Conservation (phyloP, 1,140 invertebrate genomes). For the Zaprionus taronus region DNA sequence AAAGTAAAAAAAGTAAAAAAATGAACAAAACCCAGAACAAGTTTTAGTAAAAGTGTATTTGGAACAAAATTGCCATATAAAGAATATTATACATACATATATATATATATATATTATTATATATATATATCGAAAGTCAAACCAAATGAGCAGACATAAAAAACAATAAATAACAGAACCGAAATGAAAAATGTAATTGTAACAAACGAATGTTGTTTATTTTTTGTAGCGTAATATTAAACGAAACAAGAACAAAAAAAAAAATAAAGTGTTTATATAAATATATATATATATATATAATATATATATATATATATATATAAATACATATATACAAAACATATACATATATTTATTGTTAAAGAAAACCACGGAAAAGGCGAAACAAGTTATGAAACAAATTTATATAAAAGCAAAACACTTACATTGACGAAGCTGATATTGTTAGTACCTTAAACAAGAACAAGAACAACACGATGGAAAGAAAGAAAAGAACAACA, state of each 20-base stretch:
- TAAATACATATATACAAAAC: slow-evolving; percentile 36
- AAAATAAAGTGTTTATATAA: slow-evolving; percentile 72
- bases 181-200: slow-evolving; percentile 60
- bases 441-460: slow-evolving; percentile 80
- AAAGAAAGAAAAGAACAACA: slow-evolving; percentile 31
- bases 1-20: slow-evolving; percentile 43
- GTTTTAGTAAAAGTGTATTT: slow-evolving; percentile 82
- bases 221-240: slow-evolving; percentile 79
- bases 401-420: slow-evolving; percentile 67
- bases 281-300: slow-evolving; percentile 44
- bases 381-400: slow-evolving; percentile 76
- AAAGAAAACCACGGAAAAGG: slow-evolving; percentile 76
- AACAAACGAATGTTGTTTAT: slow-evolving; percentile 78
- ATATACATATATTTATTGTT: slow-evolving; percentile 81
- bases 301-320: slow-evolving; percentile 15
- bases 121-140: slow-evolving; percentile 49
- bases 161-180: slow-evolving; percentile 74
- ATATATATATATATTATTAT: slow-evolving; percentile 37
- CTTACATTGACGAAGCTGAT: slow-evolving; percentile 76
- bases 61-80: slow-evolving; percentile 78
- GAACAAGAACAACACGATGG: slow-evolving; percentile 39
- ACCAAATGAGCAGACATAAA: slow-evolving; percentile 57
- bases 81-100: slow-evolving; percentile 50
- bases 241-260: slow-evolving; percentile 36
- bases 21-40: slow-evolving; percentile 65